Conservation (phyloP, 2,797 vertebrate species). For the Neosilurus hyrtlii region DNA sequence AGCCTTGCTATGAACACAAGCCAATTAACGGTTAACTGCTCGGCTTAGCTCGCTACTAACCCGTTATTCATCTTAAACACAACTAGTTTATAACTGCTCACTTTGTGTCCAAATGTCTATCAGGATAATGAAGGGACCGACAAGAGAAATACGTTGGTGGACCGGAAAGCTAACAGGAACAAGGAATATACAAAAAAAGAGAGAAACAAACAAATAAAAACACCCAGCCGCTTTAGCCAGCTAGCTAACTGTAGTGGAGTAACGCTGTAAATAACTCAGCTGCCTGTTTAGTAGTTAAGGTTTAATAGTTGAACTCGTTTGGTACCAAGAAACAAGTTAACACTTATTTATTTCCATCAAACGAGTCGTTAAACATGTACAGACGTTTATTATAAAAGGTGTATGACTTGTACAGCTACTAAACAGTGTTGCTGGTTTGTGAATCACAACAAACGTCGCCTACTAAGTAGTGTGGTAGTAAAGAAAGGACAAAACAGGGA, state of each 20-base stretch:
- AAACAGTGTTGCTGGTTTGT: neutral
- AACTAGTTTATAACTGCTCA: constrained; percentile 5
- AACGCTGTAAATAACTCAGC: neutral
- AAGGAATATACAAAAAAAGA: neutral
- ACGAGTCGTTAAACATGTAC: no score
- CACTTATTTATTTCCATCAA: neutral
- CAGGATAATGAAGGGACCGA: neutral
- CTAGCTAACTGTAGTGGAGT: constrained; percentile 12
- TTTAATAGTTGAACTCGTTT: neutral
- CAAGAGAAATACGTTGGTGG: neutral
- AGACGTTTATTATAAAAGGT: no score
- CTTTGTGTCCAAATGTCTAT: accelerated
- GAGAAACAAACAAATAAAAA: no score
- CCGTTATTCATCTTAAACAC: neutral
- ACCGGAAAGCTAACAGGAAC: neutral
- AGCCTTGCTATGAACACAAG: neutral
- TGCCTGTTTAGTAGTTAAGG: neutral
- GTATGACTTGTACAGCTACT: no score
- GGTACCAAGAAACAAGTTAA: neutral
- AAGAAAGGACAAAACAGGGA: neutral
- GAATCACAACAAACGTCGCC: neutral
- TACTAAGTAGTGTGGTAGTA: neutral
- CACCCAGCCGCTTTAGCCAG: neutral
- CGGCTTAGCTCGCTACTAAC: neutral
- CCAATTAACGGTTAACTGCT: neutral